These are phyloP conservation scores for Phalacrocorax carbo DNA, from an alignment of 2,113 vertebrate genomes.

Conservation along the genomic window DNA sequence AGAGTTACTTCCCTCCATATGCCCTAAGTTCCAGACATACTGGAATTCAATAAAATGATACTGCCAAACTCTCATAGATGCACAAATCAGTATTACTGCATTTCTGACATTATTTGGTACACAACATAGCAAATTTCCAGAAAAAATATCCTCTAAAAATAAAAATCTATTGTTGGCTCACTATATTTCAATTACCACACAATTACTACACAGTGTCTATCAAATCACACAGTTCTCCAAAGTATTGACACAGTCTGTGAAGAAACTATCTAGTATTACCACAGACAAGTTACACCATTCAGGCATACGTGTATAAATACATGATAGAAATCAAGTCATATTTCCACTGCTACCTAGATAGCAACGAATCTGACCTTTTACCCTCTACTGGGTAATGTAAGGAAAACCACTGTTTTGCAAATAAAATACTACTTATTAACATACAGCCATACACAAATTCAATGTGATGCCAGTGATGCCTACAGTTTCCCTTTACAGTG, in stretches of 20 bases:
- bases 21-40: conserved; percentile 17
- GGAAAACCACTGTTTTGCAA: background rate
- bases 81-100: background rate
- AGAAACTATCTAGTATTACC: background rate
- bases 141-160: background rate
- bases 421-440: background rate
- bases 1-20: background rate
- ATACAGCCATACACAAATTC: background rate
- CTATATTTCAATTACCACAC: background rate
- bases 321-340: background rate
- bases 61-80: conserved; percentile 10
- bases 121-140: background rate
- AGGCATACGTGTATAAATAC: background rate
- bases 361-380: background rate
- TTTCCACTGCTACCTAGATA: background rate
- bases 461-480: background rate
- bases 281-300: background rate
- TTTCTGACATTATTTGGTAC: background rate
- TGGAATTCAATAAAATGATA: conserved; percentile 40
- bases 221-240: background rate
- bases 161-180: background rate
- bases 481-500: background rate
- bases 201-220: background rate
- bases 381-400: background rate
- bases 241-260: background rate